Percentiles rank a stretch among this genome's conserved stretches.
Conservation (phyloP, 2,888 invertebrate species). For the Drosophila mimica region DNA sequence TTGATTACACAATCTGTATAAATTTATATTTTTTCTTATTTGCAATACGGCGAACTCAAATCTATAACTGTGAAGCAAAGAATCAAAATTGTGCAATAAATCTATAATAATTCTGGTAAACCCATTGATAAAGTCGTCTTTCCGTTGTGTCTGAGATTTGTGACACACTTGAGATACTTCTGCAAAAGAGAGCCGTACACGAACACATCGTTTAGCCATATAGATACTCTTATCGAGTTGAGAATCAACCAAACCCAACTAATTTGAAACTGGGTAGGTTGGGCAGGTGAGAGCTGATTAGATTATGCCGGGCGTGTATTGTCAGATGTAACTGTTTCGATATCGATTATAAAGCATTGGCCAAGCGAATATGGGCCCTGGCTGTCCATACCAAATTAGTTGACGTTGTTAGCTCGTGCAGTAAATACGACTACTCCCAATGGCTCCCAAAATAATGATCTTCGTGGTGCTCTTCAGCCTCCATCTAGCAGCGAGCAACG, state of each 20-base stretch:
- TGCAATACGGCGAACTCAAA: no score
- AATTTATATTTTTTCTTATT: background rate
- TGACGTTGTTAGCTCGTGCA: conserved; percentile 44
- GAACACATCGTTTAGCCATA: conserved; percentile 10
- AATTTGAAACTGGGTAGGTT: conserved; percentile 23
- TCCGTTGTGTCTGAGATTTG: background rate
- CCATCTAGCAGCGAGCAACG: background rate
- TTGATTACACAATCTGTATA: background rate
- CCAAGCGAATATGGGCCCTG: conserved; percentile 14
- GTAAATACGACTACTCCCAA: conserved; percentile 29
- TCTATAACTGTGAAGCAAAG: background rate
- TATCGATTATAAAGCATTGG: conserved; percentile 38
- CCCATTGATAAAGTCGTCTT: conserved; percentile 25
- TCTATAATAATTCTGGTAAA: conserved; percentile 14
- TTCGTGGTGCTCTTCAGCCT: conserved; percentile 19
- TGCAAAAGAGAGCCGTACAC: background rate
- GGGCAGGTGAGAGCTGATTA: conserved; percentile 53
- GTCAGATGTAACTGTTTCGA: conserved; percentile 64
- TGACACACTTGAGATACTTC: background rate
- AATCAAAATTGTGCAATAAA: background rate
- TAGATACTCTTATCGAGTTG: background rate
- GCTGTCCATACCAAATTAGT: conserved; percentile 49
- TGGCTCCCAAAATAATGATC: conserved; percentile 30
- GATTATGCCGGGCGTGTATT: conserved; percentile 60
- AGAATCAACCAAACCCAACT: background rate